A percentile compares a stretch with the other conserved stretches of the same genome.
phyloP scores from a whole-genome alignment of 1,140 invertebrate species.

The Drosophila punjabiensis region DNA sequence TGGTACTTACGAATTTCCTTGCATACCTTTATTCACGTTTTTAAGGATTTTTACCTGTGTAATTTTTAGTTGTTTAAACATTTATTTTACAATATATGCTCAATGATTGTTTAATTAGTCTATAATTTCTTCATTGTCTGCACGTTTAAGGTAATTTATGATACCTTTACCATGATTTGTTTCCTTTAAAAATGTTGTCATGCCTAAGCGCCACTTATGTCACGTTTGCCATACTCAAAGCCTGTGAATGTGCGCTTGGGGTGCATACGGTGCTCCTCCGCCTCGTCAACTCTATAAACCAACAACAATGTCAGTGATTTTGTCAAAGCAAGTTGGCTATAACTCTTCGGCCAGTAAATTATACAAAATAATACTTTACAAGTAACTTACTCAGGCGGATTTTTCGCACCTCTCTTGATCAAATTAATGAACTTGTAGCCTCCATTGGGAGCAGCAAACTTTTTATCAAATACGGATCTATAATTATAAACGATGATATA shows the following conservation, averaged over 20 bases:
- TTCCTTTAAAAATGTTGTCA: too few relatives aligned
- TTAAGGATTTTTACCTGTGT: too few relatives aligned
- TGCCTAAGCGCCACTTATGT: conserved; percentile 52
- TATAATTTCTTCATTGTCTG: background rate
- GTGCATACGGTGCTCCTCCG: conserved; percentile 67
- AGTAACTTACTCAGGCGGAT: conserved; percentile 82
- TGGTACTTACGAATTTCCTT: too few relatives aligned
- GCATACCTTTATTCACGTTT: too few relatives aligned
- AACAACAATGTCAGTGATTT: conserved; percentile 10
- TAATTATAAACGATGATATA: background rate
- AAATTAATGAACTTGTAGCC: conserved; percentile 69
- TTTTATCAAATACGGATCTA: conserved; percentile 75
- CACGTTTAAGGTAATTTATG: background rate
- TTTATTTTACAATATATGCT: too few relatives aligned
- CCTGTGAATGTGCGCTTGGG: conserved; percentile 62
- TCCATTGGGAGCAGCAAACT: conserved; percentile 56
- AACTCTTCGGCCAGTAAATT: conserved; percentile 36
- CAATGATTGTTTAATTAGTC: too few relatives aligned
- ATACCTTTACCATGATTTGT: too few relatives aligned
- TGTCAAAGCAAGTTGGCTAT: background rate
- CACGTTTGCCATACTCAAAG: conserved; percentile 76
- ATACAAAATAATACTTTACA: conserved; percentile 81
- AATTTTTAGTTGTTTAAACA: too few relatives aligned
- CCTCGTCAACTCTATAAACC: conserved; percentile 68
- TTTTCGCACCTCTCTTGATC: conserved; percentile 73